Base-by-base conservation (phyloP, 2,797 vertebrate species). In the Cryptoblepharus egeriae region DNA sequence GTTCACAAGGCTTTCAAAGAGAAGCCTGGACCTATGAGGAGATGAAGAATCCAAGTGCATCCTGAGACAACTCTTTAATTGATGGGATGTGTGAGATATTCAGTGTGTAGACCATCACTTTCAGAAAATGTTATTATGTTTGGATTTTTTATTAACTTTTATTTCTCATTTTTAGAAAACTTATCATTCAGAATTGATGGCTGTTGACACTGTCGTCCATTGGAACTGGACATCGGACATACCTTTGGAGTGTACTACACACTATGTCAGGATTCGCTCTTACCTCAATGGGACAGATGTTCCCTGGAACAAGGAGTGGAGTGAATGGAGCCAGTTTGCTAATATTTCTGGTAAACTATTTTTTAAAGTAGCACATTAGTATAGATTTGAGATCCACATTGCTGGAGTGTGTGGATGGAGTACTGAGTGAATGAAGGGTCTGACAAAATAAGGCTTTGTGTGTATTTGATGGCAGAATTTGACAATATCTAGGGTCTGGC, bases 141-240 rank as follows among this genome's bases (percentile, higher is more conserved):
- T 52, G 13, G 13, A 13, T 52, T 52, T 52, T 16, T 52, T 52
- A 39, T 39, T 52, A 45, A 63, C 74, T 61, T 57, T 72, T 55
- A 64, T 61, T 81, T 64, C 77, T 52, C 73, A 0, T 81, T 85
- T 91, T 39, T 81, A 96, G 96, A 81, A 83, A 71, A 90, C 73
- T 30, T 81, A 88, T 84, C 89, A 86, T 52, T 93, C 93, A 37
- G 91, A 89, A 81, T 85, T 95, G 87, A 89, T 24, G 75, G 81
- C 88, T 4, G 79, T 72, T 63, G 88, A 94, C 0, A 1, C 35
- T 5, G 39, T 93, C 57, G 93, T 91, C 73, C 91, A 88, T 58
- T 96, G 95, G 96, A 94, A 80, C 11, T 96, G 96, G 96, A 92
- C 85, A 32, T 96, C 96, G 20, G 94, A 95, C 81, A 78, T 96